Conservation (phyloP, 2,113 vertebrate genomes). For the Lota lota region DNA sequence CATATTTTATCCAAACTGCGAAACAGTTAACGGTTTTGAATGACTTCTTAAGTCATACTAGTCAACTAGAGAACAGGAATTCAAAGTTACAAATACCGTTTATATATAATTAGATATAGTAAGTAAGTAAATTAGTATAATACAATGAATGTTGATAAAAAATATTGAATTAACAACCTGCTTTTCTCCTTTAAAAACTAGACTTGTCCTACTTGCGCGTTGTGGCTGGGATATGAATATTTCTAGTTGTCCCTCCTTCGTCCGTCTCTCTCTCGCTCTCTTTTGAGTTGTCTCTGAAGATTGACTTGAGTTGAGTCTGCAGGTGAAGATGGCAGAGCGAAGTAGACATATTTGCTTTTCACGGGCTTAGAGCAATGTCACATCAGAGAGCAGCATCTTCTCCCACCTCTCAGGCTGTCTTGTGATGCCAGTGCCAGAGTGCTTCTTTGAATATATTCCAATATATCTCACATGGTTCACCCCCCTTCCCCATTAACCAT, state of each 20-base stretch:
- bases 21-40: too few species aligned
- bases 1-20: too few species aligned
- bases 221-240: constrained; percentile 7
- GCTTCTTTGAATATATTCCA: too few species aligned
- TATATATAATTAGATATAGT: too few species aligned
- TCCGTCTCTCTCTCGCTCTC: neutral
- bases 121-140: too few species aligned
- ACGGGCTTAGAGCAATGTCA: constrained; percentile 2
- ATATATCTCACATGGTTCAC: too few species aligned
- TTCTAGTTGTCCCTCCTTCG: neutral
- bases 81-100: too few species aligned
- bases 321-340: neutral
- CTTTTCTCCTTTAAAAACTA: neutral
- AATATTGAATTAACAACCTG: neutral
- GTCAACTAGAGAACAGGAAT: too few species aligned
- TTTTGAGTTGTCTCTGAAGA: neutral
- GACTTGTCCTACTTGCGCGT: constrained; percentile 10
- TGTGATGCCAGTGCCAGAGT: too few species aligned
- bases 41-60: too few species aligned
- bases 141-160: too few species aligned
- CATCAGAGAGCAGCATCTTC: neutral
- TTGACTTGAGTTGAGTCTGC: constrained; percentile 10
- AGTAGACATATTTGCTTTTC: constrained; percentile 43
- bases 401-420: neutral
- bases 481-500: too few species aligned